Percentiles rank a stretch among this genome's conserved stretches.
These are phyloP conservation scores for Embidobia sp. DNA, from an alignment of 2,888 invertebrate genomes.

Conservation along the genomic window DNA sequence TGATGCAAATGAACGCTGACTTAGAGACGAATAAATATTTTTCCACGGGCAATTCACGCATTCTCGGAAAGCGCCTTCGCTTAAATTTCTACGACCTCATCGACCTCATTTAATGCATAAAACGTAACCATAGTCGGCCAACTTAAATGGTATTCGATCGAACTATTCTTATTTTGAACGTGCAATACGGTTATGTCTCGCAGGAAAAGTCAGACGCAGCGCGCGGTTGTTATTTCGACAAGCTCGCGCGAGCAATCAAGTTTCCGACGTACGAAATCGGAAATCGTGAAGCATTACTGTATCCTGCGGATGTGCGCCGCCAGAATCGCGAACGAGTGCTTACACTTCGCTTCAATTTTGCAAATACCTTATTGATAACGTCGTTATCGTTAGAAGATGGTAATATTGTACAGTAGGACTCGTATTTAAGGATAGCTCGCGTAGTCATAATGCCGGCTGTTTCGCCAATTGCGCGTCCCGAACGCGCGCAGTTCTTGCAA, in stretches of 20 bases:
- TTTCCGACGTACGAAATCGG: conserved; percentile 48
- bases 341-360: conserved; percentile 34
- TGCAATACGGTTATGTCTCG: conserved; percentile 69
- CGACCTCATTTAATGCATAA: conserved; percentile 60
- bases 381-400: conserved; percentile 30
- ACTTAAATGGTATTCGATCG: conserved; percentile 71
- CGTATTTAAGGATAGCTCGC: conserved; percentile 24
- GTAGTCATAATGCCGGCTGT: conserved; percentile 21
- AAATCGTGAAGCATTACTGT: conserved; percentile 44
- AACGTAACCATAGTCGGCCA: conserved; percentile 50
- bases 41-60: conserved; percentile 11
- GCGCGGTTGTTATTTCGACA: conserved; percentile 45
- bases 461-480: conserved; percentile 15
- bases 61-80: conserved; percentile 23
- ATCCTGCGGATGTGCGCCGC: conserved; percentile 24
- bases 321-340: conserved; percentile 31
- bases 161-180: conserved; percentile 63
- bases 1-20: conserved; percentile 41
- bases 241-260: conserved; percentile 29
- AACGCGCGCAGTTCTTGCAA: conserved; percentile 3
- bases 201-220: conserved; percentile 21
- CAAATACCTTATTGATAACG: conserved; percentile 44
- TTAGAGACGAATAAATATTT: conserved; percentile 32
- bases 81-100: conserved; percentile 60
- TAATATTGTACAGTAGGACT: conserved; percentile 37